Evolutionary conservation across 2,113 vertebrate genomes (phyloP).

Genomic region (Colaptes auratus): DNA sequence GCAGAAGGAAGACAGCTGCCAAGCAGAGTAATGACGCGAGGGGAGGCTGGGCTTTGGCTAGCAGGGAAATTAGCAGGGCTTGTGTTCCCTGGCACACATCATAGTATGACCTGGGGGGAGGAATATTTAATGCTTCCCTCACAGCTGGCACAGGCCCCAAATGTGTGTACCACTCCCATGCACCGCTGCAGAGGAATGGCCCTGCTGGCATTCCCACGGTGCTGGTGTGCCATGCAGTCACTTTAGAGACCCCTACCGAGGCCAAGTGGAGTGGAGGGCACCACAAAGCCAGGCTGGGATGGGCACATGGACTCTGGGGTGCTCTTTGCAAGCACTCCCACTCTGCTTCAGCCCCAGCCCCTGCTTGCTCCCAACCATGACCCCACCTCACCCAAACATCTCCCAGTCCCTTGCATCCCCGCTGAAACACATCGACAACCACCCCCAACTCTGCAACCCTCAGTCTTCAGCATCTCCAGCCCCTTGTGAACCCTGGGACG

Average conservation of each 20-base stretch:
- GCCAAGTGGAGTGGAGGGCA: neutral
- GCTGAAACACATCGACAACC: neutral
- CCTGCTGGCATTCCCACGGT: neutral
- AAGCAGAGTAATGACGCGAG: neutral
- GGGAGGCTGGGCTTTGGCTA: neutral
- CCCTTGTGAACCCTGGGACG: neutral
- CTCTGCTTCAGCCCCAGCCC: neutral
- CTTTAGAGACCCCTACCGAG: fast-evolving
- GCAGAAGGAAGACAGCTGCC: slow-evolving; percentile 30
- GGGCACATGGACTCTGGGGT: fast-evolving
- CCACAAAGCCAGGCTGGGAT: too few relatives aligned
- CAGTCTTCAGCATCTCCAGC: neutral
- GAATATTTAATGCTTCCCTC: neutral
- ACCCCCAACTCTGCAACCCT: neutral
- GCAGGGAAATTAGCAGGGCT: neutral
- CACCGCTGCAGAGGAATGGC: neutral
- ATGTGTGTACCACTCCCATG: neutral
- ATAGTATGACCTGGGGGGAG: neutral
- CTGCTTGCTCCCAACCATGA: neutral
- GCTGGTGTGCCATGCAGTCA: fast-evolving
- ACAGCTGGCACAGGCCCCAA: neutral
- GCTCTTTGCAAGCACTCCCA: neutral
- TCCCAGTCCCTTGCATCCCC: neutral
- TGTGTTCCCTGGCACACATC: neutral
- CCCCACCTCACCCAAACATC: neutral